phyloP scores from a whole-genome alignment of 2,888 invertebrate species.

The Drosophila eohydei region DNA sequence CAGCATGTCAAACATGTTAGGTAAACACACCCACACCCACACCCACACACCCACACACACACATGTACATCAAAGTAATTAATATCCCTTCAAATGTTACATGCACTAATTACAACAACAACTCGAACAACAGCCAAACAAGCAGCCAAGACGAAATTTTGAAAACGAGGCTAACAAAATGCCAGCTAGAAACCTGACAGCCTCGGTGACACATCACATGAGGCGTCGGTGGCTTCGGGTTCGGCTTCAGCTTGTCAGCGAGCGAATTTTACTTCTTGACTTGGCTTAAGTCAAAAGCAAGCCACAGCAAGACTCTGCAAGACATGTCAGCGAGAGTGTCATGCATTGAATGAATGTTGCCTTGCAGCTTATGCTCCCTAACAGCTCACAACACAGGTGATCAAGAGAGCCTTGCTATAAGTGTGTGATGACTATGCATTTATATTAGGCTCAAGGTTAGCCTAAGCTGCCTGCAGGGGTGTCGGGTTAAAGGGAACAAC shows the following conservation, averaged over 20 bases:
- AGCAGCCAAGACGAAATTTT: slow-evolving; percentile 29
- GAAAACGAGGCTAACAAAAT: slow-evolving; percentile 33
- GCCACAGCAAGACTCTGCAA: background rate
- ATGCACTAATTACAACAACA: slow-evolving; percentile 76
- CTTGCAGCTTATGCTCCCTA: background rate
- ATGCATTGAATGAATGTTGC: no score
- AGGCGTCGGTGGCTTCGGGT: background rate
- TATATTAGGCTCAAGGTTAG: background rate
- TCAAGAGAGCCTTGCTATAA: background rate
- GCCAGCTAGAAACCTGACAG: slow-evolving; percentile 15
- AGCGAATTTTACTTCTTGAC: background rate
- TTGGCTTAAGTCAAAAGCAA: background rate
- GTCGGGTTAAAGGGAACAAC: no score
- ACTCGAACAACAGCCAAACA: slow-evolving; percentile 31
- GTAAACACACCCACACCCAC: slow-evolving; percentile 36
- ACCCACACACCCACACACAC: slow-evolving; percentile 20
- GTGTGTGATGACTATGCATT: background rate
- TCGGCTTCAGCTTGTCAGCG: background rate
- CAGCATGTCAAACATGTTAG: slow-evolving; percentile 57
- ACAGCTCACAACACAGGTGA: background rate
- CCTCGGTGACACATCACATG: background rate
- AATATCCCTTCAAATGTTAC: slow-evolving; percentile 78
- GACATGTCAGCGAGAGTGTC: background rate
- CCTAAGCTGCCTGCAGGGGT: no score
- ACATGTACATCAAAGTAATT: slow-evolving; percentile 73